Conservation (phyloP, 1,140 invertebrate genomes). For the Euura lappo region DNA sequence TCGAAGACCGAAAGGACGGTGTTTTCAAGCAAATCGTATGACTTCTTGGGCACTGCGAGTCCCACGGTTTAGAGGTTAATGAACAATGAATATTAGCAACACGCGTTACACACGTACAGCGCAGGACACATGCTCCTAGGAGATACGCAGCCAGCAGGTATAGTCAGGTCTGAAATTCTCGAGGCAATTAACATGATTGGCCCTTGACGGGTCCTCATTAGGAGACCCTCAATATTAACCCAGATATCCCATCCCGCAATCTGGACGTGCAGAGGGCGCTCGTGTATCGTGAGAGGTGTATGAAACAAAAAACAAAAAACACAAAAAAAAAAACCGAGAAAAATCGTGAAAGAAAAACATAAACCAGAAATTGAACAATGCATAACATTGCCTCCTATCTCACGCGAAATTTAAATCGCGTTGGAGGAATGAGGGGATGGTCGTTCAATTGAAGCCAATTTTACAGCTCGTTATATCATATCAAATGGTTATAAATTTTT, state of each 20-base stretch:
- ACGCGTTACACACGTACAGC: not conserved
- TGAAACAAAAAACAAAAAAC: no score
- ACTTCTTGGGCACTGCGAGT: no score
- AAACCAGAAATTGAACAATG: no score
- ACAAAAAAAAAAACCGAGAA: no score
- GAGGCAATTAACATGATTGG: constrained; percentile 2
- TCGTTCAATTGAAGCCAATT: no score
- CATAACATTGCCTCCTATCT: no score
- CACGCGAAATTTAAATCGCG: no score
- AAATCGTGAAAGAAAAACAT: no score
- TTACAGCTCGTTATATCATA: not conserved
- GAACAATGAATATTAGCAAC: constrained; percentile 1
- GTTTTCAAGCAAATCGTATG: no score
- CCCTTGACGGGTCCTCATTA: constrained; percentile 6
- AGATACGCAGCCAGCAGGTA: not conserved
- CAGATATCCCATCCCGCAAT: not conserved
- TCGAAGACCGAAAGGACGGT: no score
- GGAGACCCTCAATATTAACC: constrained; percentile 5
- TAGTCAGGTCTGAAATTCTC: not conserved
- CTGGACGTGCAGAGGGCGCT: not conserved
- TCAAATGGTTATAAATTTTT: not conserved
- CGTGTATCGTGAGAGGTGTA: no score
- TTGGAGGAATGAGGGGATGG: no score
- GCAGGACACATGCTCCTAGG: not conserved
- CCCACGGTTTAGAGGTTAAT: not conserved